Evolutionary conservation across 2,113 vertebrate species (phyloP), one percentile per base, ranked within the genome.

Genomic region (Hypanus sabinus): DNA sequence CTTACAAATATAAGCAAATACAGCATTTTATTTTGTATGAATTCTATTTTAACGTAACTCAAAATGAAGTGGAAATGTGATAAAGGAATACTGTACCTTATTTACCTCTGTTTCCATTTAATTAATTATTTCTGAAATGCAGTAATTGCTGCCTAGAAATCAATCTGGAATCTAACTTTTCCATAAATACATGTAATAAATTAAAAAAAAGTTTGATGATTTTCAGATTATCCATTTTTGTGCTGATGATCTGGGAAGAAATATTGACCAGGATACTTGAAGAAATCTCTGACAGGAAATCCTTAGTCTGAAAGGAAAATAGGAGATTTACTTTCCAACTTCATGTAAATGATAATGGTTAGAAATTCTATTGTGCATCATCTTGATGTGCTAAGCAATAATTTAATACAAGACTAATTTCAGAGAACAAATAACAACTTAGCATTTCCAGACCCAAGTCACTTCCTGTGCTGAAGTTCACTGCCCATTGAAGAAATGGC

Each of bases 301-400:
- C 81, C 30, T 85, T 30, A 85, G 57, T 85, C 81, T 85, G 81
- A 85, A 85, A 85, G 55, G 81, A 1, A 55, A 85, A 85, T 27
- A 22, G 12, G 55, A 22, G 79, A 60, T 46, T 57, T 60, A 22
- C 24, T 57, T 85, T 85, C 57, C 55, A 24, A 85, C 14, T 85
- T 60, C 46, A 85, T 30, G 24, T 85, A 85, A 85, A 85, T 36
- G 75, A 76, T n/a, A 30, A 12, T 36, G 20, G 71, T 73, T 22
- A 73, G 18, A 73, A 73, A 22, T 22, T 65, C 14, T 65, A 11
- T 65, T 65, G 62, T 65, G 46, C 14, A 65, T 7, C 14, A 65
- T 65, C 8, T 73, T 73, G 16, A 73, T 73, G 71, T 73, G 71
- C 71, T 24, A 2, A 22, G 20, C 20, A 73, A 73, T 73, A 73